phyloP scores from a whole-genome alignment of 2,113 vertebrate genomes.

The Platysternon megacephalum region DNA sequence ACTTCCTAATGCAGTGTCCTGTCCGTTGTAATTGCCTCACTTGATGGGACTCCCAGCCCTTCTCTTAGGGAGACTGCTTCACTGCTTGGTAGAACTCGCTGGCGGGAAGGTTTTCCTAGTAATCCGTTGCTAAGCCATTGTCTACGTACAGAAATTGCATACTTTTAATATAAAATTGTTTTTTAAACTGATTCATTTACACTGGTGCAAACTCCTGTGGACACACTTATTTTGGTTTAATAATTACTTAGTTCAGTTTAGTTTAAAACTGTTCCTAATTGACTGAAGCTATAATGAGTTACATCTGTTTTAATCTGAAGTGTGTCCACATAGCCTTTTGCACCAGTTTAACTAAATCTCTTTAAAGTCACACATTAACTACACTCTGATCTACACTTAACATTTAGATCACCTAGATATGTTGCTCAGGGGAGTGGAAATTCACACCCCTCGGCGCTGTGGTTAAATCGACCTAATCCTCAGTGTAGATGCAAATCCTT shows the following conservation, averaged over 20 bases:
- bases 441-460: not conserved
- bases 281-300: not conserved
- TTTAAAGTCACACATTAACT: not conserved
- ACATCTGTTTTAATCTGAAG: not conserved
- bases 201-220: not conserved
- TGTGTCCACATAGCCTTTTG: not conserved
- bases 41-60: not conserved
- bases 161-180: not conserved
- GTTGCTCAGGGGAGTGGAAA: not conserved
- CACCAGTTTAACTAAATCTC: not conserved
- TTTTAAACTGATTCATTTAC: not conserved
- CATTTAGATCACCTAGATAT: not conserved
- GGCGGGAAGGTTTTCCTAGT: not conserved
- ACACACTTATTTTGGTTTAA: not conserved
- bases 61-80: not conserved
- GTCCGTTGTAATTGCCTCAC: not conserved
- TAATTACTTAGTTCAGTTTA: not conserved
- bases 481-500: not conserved
- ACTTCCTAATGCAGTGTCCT: rapidly evolving
- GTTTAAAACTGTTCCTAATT: not conserved
- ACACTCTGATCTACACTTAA: not conserved
- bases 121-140: not conserved
- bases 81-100: not conserved
- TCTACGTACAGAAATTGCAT: not conserved
- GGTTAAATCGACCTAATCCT: not conserved